Conservation (phyloP, 1,140 invertebrate species). For the Pseudobourletiella spinata region DNA sequence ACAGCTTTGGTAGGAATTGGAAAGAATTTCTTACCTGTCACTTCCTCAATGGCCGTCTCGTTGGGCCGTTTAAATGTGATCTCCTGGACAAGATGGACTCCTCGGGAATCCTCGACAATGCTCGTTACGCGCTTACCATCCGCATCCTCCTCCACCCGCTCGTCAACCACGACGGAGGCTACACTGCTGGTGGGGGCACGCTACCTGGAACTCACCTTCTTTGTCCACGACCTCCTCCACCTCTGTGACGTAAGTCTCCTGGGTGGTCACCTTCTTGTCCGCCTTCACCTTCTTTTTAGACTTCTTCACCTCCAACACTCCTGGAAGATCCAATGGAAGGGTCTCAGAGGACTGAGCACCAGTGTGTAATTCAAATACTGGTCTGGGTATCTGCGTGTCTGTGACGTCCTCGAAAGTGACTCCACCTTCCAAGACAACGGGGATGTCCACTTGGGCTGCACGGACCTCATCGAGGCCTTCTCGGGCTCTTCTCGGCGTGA, state of each 20-base stretch:
- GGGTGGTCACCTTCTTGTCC: neutral
- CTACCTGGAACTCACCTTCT: slow-evolving; percentile 1
- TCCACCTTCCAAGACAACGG: neutral
- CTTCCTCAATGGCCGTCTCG: neutral
- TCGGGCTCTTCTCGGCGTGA: neutral
- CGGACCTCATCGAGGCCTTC: neutral
- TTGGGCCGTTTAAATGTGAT: slow-evolving; percentile 7
- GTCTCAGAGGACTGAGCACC: neutral
- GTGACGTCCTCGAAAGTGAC: neutral
- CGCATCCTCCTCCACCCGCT: neutral
- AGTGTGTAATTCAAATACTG: neutral
- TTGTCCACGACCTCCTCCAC: slow-evolving; percentile 2
- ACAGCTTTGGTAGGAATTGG: too few relatives aligned
- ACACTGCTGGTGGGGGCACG: neutral
- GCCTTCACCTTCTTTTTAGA: neutral
- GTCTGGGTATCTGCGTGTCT: neutral
- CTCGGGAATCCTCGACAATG: neutral
- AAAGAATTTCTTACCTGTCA: neutral
- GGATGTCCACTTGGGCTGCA: neutral
- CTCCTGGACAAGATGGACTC: slow-evolving; percentile 6
- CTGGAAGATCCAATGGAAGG: neutral
- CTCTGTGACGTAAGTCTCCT: neutral
- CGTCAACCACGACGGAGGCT: slow-evolving; percentile 1
- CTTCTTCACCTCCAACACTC: neutral
- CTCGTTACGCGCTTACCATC: neutral